These are phyloP conservation scores for Alsophila aescularia DNA, from an alignment of 2,888 invertebrate species.

Conservation along the genomic window DNA sequence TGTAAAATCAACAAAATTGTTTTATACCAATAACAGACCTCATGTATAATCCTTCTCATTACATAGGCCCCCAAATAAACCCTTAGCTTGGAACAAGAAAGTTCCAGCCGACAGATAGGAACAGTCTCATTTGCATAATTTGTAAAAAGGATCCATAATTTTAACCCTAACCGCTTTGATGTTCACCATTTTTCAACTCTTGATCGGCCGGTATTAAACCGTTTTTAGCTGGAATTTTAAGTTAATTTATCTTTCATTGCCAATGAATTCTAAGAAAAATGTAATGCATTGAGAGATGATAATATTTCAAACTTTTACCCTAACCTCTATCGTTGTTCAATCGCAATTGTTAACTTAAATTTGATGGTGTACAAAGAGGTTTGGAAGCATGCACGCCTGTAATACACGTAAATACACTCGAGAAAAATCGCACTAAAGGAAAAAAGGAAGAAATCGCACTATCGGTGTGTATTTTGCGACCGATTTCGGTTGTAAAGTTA, in stretches of 20 bases:
- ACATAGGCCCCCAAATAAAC: background rate
- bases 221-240: constrained; percentile 5
- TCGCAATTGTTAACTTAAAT: background rate
- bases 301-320: background rate
- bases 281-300: background rate
- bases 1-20: too few species aligned
- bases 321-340: background rate
- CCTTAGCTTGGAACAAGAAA: constrained; percentile 8
- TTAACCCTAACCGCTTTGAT: constrained; percentile 35
- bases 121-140: constrained; percentile 54
- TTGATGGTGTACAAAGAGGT: too few species aligned
- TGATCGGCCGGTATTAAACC: constrained; percentile 20
- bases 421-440: too few species aligned
- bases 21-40: background rate
- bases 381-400: too few species aligned
- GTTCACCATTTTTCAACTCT: constrained; percentile 53
- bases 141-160: constrained; percentile 49
- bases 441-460: too few species aligned
- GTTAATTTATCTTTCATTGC: background rate
- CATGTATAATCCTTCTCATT: background rate
- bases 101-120: constrained; percentile 7
- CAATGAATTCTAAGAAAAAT: constrained; percentile 41
- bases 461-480: too few species aligned
- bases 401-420: too few species aligned
- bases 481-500: too few species aligned